Evolutionary conservation across 64 coral and sea anemone species (phyloP), one percentile per base, ranked within the genome.

Genomic region (Dendronephthya gigantea): DNA sequence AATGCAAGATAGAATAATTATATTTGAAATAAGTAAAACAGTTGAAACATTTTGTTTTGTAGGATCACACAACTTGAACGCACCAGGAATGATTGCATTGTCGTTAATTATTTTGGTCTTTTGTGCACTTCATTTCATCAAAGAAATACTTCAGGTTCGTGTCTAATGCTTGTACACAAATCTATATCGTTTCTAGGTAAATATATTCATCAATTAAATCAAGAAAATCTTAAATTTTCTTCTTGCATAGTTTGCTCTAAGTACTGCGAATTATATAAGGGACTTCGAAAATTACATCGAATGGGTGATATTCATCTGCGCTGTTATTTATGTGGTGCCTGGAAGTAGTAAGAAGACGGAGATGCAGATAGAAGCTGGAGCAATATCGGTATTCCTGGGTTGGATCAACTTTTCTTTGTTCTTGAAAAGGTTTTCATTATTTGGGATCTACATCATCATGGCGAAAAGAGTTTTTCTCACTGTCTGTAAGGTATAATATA

Each of bases 361-460:
- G 8, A n/a, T 9, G 9, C 66, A 70, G 23, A n/a, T 70, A 70
- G 30, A 10, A 25, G 19, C 30, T 70, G 66, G 66, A n/a, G 66
- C 66, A 25, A 70, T 70, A 70, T 22, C 66, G 27, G 9, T 70
- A n/a, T 70, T 70, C 27, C 30, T 22, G 8, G 12, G 12, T n/a
- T 70, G 66, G 66, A 70, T 70, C 12, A 70, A 70, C 30, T 70
- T 70, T 22, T 25, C 30, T 70, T 70, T 70, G 9, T 70, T 25
- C 66, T 31, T 70, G 19, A 22, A 70, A 70, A 25, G 66, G 23
- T 70, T 70, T 70, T 70, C 66, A n/a, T n/a, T 70, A 7, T 70
- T 70, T 70, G 66, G 66, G 23, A 70, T 70, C 66, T 70, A 70
- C 66, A n/a, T 70, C 30, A 31, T 70, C 23, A 70, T 70, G 66